Evolutionary conservation across 2,797 vertebrate species (phyloP).

Genomic region (Okamejei kenojei): DNA sequence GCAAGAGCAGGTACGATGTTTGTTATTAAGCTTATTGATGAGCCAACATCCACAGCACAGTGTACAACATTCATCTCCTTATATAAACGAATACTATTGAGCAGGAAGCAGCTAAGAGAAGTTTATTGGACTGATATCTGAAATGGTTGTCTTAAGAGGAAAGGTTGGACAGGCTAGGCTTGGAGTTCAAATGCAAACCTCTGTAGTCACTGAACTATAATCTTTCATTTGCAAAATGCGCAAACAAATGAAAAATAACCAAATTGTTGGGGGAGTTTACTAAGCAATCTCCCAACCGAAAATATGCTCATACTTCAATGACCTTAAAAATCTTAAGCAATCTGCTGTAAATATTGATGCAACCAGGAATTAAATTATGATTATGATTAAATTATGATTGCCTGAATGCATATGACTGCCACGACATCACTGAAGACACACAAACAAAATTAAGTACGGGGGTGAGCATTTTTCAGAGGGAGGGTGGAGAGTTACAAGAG

Average conservation of each 20-base stretch:
- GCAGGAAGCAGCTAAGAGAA: no score
- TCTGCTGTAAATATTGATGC: background rate
- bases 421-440: background rate
- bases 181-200: background rate
- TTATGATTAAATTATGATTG: background rate
- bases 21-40: no score
- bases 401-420: background rate
- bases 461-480: background rate
- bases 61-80: no score
- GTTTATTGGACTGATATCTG: no score
- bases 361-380: background rate
- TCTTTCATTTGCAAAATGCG: background rate
- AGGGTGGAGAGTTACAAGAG: no score
- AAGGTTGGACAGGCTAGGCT: no score
- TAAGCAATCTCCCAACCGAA: background rate
- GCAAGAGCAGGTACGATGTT: no score
- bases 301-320: background rate
- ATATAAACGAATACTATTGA: no score
- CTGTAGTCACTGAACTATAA: background rate
- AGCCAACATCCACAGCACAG: no score
- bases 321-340: background rate
- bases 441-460: background rate
- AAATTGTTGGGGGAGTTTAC: background rate
- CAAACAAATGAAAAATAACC: background rate
- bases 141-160: no score